Evolutionary conservation across 2,797 vertebrate species (phyloP).

Genomic region (Tokudaia tokunoshimensis): DNA sequence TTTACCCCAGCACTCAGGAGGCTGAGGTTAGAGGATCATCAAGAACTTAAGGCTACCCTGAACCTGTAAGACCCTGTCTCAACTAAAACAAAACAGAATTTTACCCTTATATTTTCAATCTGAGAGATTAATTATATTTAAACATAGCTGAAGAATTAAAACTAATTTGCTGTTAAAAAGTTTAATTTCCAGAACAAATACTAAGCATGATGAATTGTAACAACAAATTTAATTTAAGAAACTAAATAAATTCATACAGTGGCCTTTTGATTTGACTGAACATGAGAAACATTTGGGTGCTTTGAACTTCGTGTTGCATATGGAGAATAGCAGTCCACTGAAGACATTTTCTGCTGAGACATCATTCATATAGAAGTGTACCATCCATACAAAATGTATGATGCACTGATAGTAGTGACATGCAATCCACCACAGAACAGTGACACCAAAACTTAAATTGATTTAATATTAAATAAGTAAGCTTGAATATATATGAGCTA

Average conservation of each 20-base stretch:
- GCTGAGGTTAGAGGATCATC: neutral
- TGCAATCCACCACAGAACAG: neutral
- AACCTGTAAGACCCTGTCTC: too few species aligned
- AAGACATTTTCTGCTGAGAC: neutral
- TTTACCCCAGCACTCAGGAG: neutral
- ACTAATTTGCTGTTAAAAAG: neutral
- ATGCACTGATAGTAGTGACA: neutral
- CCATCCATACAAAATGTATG: neutral
- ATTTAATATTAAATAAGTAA: neutral
- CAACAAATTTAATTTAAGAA: neutral
- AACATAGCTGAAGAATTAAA: slow-evolving; percentile 17
- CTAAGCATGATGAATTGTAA: neutral
- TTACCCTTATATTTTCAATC: neutral
- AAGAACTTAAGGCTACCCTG: neutral
- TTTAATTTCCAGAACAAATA: slow-evolving; percentile 23
- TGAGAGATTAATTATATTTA: slow-evolving; percentile 22
- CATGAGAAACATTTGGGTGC: neutral
- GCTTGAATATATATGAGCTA: slow-evolving; percentile 23
- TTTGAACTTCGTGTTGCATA: neutral
- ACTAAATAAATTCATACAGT: neutral
- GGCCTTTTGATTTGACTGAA: neutral
- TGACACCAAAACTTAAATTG: neutral
- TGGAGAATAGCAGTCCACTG: neutral
- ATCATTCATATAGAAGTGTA: slow-evolving; percentile 12
- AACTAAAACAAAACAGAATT: neutral